These are phyloP conservation scores for Otis tarda DNA, from an alignment of 2,113 vertebrate genomes.

Conservation along the genomic window DNA sequence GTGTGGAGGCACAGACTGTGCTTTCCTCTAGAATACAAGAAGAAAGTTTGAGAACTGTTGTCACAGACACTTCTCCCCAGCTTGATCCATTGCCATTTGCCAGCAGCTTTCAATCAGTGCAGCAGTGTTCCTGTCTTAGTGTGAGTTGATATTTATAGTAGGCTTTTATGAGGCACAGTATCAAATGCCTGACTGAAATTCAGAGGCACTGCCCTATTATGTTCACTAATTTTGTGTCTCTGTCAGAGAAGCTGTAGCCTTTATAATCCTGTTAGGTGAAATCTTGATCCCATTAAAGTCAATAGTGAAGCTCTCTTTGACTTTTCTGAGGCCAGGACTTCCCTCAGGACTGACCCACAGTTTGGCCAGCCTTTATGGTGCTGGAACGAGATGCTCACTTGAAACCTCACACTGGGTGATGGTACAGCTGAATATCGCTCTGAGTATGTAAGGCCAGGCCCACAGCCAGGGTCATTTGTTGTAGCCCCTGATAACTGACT, in stretches of 20 bases:
- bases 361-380: not conserved
- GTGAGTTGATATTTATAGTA: slow-evolving; percentile 57
- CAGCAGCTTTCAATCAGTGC: slow-evolving; percentile 66
- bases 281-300: slow-evolving; percentile 22
- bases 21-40: slow-evolving; percentile 29
- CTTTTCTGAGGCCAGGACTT: slow-evolving; percentile 2
- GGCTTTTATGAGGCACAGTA: slow-evolving; percentile 48
- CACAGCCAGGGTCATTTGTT: not conserved
- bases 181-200: slow-evolving; percentile 61
- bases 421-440: not conserved
- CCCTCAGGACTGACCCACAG: not conserved
- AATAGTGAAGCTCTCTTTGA: not conserved
- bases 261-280: slow-evolving; percentile 45
- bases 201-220: slow-evolving; percentile 17
- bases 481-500: not conserved
- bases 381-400: not conserved
- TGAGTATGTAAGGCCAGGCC: not conserved
- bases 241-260: not conserved
- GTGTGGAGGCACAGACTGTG: slow-evolving; percentile 48
- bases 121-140: slow-evolving; percentile 56
- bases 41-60: slow-evolving; percentile 63
- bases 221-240: slow-evolving; percentile 47
- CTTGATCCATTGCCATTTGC: slow-evolving; percentile 64
- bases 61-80: slow-evolving; percentile 48
- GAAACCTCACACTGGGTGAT: not conserved